Conservation (phyloP, 2,797 vertebrate species). For the Leucoraja ocellata region DNA sequence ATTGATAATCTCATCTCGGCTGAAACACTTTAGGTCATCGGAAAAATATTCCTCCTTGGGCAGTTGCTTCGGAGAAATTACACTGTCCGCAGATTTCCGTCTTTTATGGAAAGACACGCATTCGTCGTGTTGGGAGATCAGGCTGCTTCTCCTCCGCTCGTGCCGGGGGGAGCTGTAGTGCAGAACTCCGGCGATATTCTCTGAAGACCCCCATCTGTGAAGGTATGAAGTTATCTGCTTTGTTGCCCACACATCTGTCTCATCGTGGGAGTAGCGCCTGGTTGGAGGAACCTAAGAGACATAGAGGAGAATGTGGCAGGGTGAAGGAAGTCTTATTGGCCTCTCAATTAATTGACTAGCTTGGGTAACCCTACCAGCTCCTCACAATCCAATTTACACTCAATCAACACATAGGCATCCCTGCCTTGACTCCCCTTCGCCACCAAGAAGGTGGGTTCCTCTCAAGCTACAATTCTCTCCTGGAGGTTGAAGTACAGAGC, state of each 20-base stretch:
- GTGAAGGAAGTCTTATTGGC: not conserved
- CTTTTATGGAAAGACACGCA: slow-evolving; percentile 64
- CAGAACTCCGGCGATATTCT: slow-evolving; percentile 69
- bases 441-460: no score
- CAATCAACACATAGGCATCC: not conserved
- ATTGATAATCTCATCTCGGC: slow-evolving; percentile 71
- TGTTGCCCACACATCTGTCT: slow-evolving; percentile 79
- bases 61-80: slow-evolving; percentile 62
- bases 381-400: not conserved
- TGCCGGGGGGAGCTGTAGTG: slow-evolving; percentile 61
- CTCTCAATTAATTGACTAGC: not conserved
- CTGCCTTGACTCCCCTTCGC: not conserved
- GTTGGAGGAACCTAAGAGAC: slow-evolving; percentile 76
- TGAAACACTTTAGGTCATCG: slow-evolving; percentile 66
- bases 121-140: slow-evolving; percentile 68
- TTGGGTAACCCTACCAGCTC: not conserved
- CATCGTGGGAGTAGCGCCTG: slow-evolving; percentile 88
- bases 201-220: slow-evolving; percentile 78
- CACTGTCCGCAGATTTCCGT: slow-evolving; percentile 71
- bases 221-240: slow-evolving; percentile 74
- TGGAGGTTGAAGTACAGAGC: not conserved
- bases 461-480: no score
- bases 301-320: not conserved
- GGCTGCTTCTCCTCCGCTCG: slow-evolving; percentile 67
- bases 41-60: slow-evolving; percentile 58